phyloP scores from a whole-genome alignment of 2,113 vertebrate species.

The Crocuta crocuta region DNA sequence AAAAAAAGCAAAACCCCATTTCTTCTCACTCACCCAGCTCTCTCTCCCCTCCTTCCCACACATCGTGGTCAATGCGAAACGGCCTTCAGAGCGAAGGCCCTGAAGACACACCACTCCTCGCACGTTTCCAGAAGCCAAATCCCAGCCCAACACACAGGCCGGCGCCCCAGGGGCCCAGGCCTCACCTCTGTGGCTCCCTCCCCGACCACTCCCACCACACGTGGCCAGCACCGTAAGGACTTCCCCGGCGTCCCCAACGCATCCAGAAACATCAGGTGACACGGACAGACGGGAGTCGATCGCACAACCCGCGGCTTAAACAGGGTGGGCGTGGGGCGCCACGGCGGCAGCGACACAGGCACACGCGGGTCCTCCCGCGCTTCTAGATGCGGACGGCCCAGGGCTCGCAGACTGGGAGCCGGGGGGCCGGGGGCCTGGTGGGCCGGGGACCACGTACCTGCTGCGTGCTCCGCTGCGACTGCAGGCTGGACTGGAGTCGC shows the following conservation, averaged over 20 bases:
- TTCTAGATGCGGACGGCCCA: no score
- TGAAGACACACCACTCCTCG: fast-evolving
- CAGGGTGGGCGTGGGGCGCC: neutral
- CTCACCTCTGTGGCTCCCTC: neutral
- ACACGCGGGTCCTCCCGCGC: fast-evolving
- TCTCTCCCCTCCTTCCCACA: fast-evolving
- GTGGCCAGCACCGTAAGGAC: fast-evolving
- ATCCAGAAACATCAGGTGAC: neutral
- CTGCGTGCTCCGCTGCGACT: constrained; percentile 93
- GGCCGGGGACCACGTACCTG: constrained; percentile 87
- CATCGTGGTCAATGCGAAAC: fast-evolving
- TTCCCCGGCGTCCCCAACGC: neutral
- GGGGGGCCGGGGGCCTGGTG: no score
- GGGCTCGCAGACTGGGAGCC: fast-evolving
- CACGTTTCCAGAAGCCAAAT: fast-evolving
- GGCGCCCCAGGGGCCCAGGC: fast-evolving
- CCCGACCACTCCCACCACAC: neutral
- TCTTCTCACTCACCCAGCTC: neutral
- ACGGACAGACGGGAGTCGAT: fast-evolving
- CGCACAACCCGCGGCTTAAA: fast-evolving
- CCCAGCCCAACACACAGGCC: neutral
- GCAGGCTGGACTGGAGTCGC: constrained; percentile 94
- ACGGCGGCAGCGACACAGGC: no score
- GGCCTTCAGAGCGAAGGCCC: neutral
- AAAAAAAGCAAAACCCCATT: no score